Evolutionary conservation across 2,797 vertebrate species (phyloP).

Genomic region (Lithobates sylvaticus): DNA sequence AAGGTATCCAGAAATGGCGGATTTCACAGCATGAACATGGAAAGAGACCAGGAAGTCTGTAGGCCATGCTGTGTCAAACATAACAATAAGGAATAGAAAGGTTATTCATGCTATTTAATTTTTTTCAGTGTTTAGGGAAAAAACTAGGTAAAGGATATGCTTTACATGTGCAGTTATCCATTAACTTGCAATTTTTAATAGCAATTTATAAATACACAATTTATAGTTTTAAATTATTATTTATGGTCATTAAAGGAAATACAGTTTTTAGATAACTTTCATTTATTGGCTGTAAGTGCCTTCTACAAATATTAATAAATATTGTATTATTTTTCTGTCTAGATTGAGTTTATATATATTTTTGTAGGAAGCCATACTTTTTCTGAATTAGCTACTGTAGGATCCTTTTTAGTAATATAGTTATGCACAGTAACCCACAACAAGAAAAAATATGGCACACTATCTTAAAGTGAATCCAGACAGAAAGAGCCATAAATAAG

Average conservation of each 20-base stretch:
- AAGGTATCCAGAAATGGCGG: not conserved
- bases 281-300: no score
- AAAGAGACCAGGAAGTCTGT: not conserved
- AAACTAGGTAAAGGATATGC: no score
- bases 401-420: no score
- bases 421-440: no score
- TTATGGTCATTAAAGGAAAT: not conserved
- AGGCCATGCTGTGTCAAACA: not conserved
- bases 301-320: no score
- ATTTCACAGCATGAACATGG: not conserved
- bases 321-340: no score
- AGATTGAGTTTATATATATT: no score
- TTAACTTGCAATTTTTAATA: not conserved
- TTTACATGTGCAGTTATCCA: not conserved
- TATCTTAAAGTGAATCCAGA: not conserved
- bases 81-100: not conserved
- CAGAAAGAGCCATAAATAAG: not conserved
- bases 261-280: no score
- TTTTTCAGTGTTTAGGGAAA: not conserved
- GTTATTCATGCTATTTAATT: not conserved
- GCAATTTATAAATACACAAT: not conserved
- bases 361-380: no score
- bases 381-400: no score
- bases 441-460: no score
- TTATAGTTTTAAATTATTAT: not conserved